These are phyloP conservation scores for Nibea coibor DNA, from an alignment of 2,113 vertebrate genomes.

Conservation along the genomic window DNA sequence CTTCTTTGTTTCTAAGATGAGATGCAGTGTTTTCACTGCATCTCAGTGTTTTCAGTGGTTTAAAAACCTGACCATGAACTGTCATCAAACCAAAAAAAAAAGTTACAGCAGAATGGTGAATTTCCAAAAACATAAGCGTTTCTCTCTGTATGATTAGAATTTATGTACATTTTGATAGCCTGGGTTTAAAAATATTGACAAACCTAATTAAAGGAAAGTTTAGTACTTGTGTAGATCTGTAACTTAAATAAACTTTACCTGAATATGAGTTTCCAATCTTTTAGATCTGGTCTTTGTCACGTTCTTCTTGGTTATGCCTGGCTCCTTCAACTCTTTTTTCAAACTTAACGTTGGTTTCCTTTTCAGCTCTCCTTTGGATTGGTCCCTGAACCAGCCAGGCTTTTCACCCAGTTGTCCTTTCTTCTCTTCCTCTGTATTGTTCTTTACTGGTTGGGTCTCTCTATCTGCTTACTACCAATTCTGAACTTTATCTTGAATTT, in stretches of 20 bases:
- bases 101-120: neutral
- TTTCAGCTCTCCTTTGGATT: neutral
- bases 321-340: constrained; percentile 6
- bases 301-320: neutral
- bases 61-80: neutral
- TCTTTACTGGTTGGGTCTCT: neutral
- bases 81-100: neutral
- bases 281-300: constrained; percentile 1
- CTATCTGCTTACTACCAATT: neutral
- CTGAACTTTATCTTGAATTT: neutral
- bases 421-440: constrained; percentile 2
- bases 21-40: no score
- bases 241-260: constrained; percentile 41
- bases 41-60: no score
- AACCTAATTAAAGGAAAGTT: neutral
- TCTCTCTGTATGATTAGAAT: neutral
- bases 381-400: constrained; percentile 14
- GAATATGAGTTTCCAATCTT: neutral
- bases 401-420: neutral
- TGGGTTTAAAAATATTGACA: neutral
- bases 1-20: neutral
- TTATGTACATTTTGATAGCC: neutral
- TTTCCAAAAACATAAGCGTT: neutral
- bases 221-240: neutral
- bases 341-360: constrained; percentile 10